Evolutionary conservation across 2,113 vertebrate genomes (phyloP).

Genomic region (Protomyctophum bolini): DNA sequence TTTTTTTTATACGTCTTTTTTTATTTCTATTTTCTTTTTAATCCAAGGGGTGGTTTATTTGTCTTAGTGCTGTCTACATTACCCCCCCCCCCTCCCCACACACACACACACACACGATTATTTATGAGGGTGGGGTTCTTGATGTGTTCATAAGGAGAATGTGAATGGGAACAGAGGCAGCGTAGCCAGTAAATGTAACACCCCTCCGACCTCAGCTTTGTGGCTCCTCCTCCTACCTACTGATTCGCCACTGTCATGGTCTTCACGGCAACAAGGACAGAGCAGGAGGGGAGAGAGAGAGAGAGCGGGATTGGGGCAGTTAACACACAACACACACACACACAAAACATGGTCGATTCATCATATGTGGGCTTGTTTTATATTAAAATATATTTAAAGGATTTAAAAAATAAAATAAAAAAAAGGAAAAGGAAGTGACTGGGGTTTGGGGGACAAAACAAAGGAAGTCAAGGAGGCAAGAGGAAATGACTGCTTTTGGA

Average conservation of each 20-base stretch:
- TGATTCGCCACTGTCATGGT: background rate
- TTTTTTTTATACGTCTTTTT: slow-evolving; percentile 49
- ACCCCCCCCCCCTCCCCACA: slow-evolving; percentile 30
- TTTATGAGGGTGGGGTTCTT: background rate
- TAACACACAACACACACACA: too few species aligned
- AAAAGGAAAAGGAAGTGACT: slow-evolving; percentile 52
- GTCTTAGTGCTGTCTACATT: slow-evolving; percentile 45
- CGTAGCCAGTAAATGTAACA: slow-evolving; percentile 2
- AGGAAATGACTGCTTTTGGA: slow-evolving; percentile 7
- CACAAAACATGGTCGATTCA: slow-evolving; percentile 63
- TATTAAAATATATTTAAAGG: slow-evolving; percentile 83
- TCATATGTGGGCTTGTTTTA: slow-evolving; percentile 77
- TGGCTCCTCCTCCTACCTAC: background rate
- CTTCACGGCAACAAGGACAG: slow-evolving; percentile 20
- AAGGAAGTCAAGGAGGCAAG: slow-evolving; percentile 33
- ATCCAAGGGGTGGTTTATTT: slow-evolving; percentile 57
- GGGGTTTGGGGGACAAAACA: slow-evolving; percentile 18
- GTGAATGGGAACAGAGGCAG: slow-evolving; percentile 32
- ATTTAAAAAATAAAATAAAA: slow-evolving; percentile 59
- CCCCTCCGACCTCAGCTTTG: background rate
- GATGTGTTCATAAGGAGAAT: slow-evolving; percentile 34
- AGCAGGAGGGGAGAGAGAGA: slow-evolving; percentile 15
- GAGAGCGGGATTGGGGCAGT: slow-evolving; percentile 29
- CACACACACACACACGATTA: background rate
- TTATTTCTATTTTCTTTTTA: slow-evolving; percentile 49